Percentiles rank a stretch among this genome's conserved stretches.
Conservation (phyloP, 1,140 invertebrate species). For the Potamilus streckersoni region DNA sequence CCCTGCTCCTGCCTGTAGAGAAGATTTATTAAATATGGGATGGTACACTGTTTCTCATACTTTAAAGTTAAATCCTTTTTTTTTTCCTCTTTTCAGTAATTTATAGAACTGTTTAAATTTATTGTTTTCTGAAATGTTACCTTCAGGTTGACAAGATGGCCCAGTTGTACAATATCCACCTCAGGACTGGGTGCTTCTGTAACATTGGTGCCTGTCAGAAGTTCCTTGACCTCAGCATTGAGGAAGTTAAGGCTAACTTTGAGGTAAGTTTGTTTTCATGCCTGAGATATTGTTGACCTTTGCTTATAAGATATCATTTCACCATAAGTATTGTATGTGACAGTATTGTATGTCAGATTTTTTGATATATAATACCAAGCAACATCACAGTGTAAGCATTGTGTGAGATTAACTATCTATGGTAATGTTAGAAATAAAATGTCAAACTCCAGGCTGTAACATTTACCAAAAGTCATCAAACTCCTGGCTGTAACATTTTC, state of each 20-base stretch:
- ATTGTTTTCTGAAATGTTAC: neutral
- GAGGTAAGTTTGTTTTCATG: constrained; percentile 69
- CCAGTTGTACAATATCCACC: constrained; percentile 84
- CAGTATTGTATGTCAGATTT: neutral
- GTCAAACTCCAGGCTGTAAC: too few relatives aligned
- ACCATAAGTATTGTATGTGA: neutral
- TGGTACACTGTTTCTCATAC: too few relatives aligned
- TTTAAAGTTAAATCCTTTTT: too few relatives aligned
- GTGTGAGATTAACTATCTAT: neutral
- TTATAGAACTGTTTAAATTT: too few relatives aligned
- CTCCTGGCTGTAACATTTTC: too few relatives aligned
- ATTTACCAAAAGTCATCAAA: too few relatives aligned
- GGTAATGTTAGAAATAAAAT: too few relatives aligned
- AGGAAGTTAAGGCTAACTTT: constrained; percentile 82
- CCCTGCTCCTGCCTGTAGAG: too few relatives aligned
- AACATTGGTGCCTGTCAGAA: constrained; percentile 95
- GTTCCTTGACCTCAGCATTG: constrained; percentile 78
- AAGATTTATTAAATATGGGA: too few relatives aligned
- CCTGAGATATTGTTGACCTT: neutral
- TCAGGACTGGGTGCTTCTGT: constrained; percentile 96
- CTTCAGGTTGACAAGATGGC: constrained; percentile 87
- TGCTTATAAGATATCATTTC: neutral
- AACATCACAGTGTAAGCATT: neutral
- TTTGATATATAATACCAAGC: neutral
- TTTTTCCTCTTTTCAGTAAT: too few relatives aligned